Base-by-base conservation (phyloP, 2,888 invertebrate genomes). In the Volucella inanis region DNA sequence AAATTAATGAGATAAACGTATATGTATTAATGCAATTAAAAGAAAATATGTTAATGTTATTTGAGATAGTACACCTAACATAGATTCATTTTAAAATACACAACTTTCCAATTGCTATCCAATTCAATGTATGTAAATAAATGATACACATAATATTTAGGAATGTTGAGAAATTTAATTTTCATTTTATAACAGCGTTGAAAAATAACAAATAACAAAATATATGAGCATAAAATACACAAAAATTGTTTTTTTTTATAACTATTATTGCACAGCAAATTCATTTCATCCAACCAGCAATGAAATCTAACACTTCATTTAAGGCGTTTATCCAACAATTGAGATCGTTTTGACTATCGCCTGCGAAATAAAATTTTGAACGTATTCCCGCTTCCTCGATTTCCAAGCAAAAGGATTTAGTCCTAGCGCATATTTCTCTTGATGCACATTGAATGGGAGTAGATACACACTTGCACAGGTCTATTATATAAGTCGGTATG, bases 351-450 rank as follows among this genome's bases (percentile, higher is more conserved):
- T 90, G 91, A n/a, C 90, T 92, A 72, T 94, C 94, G 15, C 92
- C 92, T 0, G 92, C 91, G 87, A 94, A 91, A 75, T 92, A 92
- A 90, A 81, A 87, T 47, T 1, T 45, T 9, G 43, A 47, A 18
- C 45, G 12, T 14, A 10, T 41, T 18, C 88, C 74, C 6, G 87
- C 39, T 38, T 88, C 50, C 90, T 90, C 72, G 57, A 87, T 70
- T 64, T 91, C 91, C 15, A 93, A 82, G 15, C 91, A 87, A 80
- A 93, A 91, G 2, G 93, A 92, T 59, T 93, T 91, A 0, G 93
- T 92, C 54, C 92, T 92, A 0, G 94, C 92, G 82, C 94, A 94
- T 3, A 93, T 65, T 52, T 92, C 91, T n/a, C 93, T 89, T 9
- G 92, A 90, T 0, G 91, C 93, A 9, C 89, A 87, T 22, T 88